These are phyloP conservation scores for Eueides isabella DNA, from an alignment of 1,140 invertebrate genomes.

Conservation along the genomic window DNA sequence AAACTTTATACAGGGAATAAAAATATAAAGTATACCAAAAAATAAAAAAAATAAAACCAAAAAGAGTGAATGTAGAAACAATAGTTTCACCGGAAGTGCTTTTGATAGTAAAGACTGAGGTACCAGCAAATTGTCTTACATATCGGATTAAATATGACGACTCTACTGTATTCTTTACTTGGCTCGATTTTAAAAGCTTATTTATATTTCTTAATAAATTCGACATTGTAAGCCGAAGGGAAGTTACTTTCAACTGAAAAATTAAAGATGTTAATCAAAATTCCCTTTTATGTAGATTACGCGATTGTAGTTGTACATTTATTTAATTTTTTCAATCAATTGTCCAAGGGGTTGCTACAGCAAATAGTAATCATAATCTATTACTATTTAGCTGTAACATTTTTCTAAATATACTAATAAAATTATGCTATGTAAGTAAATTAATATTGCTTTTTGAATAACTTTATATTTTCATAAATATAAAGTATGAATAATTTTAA, in stretches of 20 bases:
- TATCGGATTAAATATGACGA: conserved; percentile 31
- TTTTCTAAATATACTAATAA: not conserved
- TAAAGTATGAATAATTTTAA: too few species aligned
- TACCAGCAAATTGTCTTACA: conserved; percentile 40
- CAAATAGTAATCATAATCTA: too few species aligned
- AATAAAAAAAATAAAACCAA: conserved; percentile 52
- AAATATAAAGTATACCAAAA: conserved; percentile 51
- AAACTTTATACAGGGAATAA: conserved; percentile 48
- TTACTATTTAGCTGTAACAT: not conserved
- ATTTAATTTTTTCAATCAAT: too few species aligned
- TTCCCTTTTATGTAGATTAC: conserved; percentile 1
- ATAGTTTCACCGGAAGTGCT: conserved; percentile 24
- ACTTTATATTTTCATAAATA: too few species aligned
- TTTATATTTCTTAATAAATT: not conserved
- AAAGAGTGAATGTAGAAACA: conserved; percentile 38
- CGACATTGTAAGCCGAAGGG: conserved; percentile 1
- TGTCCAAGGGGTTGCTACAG: too few species aligned
- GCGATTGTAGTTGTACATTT: too few species aligned
- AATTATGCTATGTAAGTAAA: not conserved
- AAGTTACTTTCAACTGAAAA: not conserved
- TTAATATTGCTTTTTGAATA: too few species aligned
- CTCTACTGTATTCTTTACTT: conserved; percentile 46
- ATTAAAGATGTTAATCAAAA: not conserved
- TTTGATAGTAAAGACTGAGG: conserved; percentile 37
- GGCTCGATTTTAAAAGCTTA: conserved; percentile 19